Evolutionary conservation across 2,113 vertebrate genomes (phyloP).

Genomic region (Porphyrio hochstetteri): DNA sequence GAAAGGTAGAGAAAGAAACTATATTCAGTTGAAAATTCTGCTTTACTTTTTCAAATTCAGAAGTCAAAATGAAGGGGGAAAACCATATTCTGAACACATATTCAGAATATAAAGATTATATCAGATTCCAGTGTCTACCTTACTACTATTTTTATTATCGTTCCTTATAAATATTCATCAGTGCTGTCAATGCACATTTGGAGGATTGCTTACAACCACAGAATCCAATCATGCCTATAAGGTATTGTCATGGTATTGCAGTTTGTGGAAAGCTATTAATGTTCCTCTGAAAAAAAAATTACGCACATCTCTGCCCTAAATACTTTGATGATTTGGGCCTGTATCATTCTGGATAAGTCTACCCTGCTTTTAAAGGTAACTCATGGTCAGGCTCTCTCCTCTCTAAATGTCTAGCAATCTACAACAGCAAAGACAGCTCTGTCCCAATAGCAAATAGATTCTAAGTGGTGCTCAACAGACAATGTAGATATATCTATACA

Average conservation of each 20-base stretch:
- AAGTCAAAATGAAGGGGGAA: not conserved
- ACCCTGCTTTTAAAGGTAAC: not conserved
- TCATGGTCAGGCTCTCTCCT: not conserved
- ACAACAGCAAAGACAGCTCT: not conserved
- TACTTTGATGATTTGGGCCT: not conserved
- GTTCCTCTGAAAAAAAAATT: not conserved
- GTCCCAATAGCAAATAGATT: not conserved
- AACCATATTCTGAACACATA: not conserved
- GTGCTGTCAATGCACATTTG: not conserved
- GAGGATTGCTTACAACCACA: not conserved
- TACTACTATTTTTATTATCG: not conserved
- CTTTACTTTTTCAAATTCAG: not conserved
- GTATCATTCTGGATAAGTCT: not conserved
- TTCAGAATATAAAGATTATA: not conserved
- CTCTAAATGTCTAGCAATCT: not conserved
- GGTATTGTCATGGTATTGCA: not conserved
- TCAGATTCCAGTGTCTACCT: not conserved
- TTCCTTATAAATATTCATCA: slow-evolving; percentile 1
- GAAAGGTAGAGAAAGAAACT: not conserved
- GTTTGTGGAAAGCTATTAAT: not conserved
- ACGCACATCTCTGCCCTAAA: not conserved
- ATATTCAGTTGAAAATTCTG: not conserved
- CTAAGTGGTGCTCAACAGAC: not conserved
- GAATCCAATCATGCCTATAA: not conserved
- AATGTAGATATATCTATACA: not conserved